These are phyloP conservation scores for Druceiella hillmani DNA, from an alignment of 2,888 invertebrate genomes.

Conservation along the genomic window DNA sequence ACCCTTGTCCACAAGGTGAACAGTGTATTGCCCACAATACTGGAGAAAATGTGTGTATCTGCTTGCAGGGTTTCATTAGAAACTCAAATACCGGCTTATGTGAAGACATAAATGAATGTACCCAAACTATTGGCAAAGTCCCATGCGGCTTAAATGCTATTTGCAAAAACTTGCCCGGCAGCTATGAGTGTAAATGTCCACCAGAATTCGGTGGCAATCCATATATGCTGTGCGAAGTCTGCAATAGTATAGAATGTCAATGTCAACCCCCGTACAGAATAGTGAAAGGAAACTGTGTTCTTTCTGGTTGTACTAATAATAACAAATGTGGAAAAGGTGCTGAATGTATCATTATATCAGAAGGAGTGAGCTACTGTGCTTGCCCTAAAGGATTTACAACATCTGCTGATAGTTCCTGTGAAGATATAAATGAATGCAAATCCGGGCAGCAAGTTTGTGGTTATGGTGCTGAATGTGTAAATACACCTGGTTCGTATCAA, in stretches of 20 bases:
- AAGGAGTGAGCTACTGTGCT: constrained; percentile 88
- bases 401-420: constrained; percentile 72
- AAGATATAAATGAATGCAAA: constrained; percentile 79
- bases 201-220: constrained; percentile 87
- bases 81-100: constrained; percentile 69
- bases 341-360: constrained; percentile 85
- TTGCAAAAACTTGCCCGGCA: constrained; percentile 89
- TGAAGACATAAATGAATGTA: constrained; percentile 83
- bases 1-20: constrained; percentile 80
- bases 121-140: constrained; percentile 66
- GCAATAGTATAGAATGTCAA: constrained; percentile 76
- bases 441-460: constrained; percentile 75
- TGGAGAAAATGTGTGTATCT: constrained; percentile 83
- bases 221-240: constrained; percentile 80
- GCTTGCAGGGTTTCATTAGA: constrained; percentile 81
- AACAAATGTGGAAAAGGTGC: constrained; percentile 82
- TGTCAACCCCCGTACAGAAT: constrained; percentile 85
- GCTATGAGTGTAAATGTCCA: constrained; percentile 89
- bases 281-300: constrained; percentile 75
- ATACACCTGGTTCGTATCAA: constrained; percentile 69
- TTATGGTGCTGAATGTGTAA: constrained; percentile 81
- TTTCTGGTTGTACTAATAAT: constrained; percentile 76
- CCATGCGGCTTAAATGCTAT: constrained; percentile 86
- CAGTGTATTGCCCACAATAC: constrained; percentile 77
- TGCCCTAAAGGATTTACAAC: constrained; percentile 84